Percentiles rank a stretch among this genome's conserved stretches.
phyloP scores from a whole-genome alignment of 2,797 vertebrate species.

The Coreius guichenoti region DNA sequence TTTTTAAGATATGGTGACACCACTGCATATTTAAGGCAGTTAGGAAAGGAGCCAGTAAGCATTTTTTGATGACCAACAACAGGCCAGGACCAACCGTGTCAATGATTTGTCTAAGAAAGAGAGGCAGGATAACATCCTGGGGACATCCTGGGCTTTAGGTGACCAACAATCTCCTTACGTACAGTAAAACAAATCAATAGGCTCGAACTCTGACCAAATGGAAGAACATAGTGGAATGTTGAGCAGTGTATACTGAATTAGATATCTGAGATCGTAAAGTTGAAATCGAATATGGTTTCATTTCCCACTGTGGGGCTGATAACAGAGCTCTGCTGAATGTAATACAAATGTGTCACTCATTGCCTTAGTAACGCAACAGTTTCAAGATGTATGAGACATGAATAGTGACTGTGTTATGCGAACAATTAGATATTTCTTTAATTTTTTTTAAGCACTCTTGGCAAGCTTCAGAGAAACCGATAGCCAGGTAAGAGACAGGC shows the following conservation, averaged over 20 bases:
- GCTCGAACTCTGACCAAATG: not conserved
- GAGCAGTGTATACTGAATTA: not conserved
- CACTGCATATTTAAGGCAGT: too few relatives aligned
- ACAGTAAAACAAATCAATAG: not conserved
- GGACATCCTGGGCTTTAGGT: not conserved
- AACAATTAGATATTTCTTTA: not conserved
- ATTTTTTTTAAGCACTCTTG: not conserved
- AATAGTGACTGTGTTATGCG: not conserved
- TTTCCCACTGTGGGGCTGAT: not conserved
- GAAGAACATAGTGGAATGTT: not conserved
- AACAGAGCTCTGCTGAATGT: not conserved
- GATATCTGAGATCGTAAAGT: not conserved
- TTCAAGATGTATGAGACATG: not conserved
- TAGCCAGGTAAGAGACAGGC: too few relatives aligned
- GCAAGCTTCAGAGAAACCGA: too few relatives aligned
- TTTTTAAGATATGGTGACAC: too few relatives aligned
- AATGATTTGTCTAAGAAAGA: not conserved
- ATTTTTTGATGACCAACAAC: not conserved
- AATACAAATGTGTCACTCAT: not conserved
- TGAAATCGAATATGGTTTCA: not conserved
- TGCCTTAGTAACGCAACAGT: not conserved
- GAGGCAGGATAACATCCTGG: not conserved
- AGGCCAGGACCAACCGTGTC: too few relatives aligned
- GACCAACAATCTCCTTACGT: not conserved
- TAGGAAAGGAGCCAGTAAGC: too few relatives aligned